phyloP scores from a whole-genome alignment of 2,888 invertebrate species.

The Drosophila stalkeri region DNA sequence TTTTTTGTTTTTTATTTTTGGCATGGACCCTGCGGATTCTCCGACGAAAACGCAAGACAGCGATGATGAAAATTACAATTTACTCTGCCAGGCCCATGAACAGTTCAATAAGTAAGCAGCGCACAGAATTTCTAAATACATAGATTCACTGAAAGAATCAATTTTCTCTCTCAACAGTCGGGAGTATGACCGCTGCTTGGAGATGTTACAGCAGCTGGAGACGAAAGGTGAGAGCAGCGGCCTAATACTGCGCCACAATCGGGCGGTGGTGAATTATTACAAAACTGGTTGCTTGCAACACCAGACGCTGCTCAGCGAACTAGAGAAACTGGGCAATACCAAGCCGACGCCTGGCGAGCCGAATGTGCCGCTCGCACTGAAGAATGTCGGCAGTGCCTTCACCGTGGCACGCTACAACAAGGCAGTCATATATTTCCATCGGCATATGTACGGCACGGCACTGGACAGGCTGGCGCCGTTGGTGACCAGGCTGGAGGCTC shows the following conservation, averaged over 20 bases:
- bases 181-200: constrained; percentile 80
- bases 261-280: constrained; percentile 93
- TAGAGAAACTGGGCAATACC: constrained; percentile 85
- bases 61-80: constrained; percentile 81
- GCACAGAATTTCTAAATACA: neutral
- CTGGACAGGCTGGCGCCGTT: constrained; percentile 79
- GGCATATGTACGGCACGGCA: constrained; percentile 83
- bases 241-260: constrained; percentile 88
- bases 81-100: constrained; percentile 82
- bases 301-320: constrained; percentile 89
- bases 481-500: constrained; percentile 75
- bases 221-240: constrained; percentile 73
- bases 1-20: constrained; percentile 72
- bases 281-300: constrained; percentile 90
- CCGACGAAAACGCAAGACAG: constrained; percentile 74
- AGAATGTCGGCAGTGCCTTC: constrained; percentile 57
- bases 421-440: constrained; percentile 83
- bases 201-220: constrained; percentile 79
- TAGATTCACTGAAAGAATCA: neutral
- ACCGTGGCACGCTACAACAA: constrained; percentile 82
- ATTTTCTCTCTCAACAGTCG: constrained; percentile 53
- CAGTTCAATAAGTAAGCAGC: constrained; percentile 81
- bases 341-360: constrained; percentile 21
- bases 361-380: constrained; percentile 47
- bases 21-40: constrained; percentile 76